Evolutionary conservation across 2,888 invertebrate species (phyloP).

Genomic region (Thumatha senex): DNA sequence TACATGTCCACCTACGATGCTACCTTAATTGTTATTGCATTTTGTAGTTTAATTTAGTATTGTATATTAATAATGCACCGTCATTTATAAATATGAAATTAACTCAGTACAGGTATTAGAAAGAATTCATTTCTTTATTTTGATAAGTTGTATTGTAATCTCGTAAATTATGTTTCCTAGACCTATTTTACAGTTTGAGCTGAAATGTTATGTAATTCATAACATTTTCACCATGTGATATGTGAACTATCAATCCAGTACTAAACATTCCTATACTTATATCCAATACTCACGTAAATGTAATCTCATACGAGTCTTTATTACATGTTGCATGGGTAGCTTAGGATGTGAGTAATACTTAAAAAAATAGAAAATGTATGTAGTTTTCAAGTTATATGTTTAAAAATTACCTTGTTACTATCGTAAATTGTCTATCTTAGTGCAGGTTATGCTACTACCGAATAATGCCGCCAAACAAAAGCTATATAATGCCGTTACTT

Average conservation of each 20-base stretch:
- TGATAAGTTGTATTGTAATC: neutral
- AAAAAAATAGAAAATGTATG: slow-evolving; percentile 29
- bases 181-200: neutral
- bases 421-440: slow-evolving; percentile 35
- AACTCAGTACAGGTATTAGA: too few species aligned
- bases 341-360: slow-evolving; percentile 23
- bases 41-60: neutral
- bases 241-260: slow-evolving; percentile 30
- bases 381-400: slow-evolving; percentile 40
- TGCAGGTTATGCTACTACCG: slow-evolving; percentile 7
- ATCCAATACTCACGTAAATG: slow-evolving; percentile 18
- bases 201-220: slow-evolving; percentile 16
- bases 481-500: too few species aligned
- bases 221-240: slow-evolving; percentile 34
- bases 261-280: slow-evolving; percentile 33
- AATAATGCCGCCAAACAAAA: neutral
- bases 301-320: slow-evolving; percentile 28
- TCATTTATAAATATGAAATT: slow-evolving; percentile 21
- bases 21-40: too few species aligned
- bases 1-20: too few species aligned
- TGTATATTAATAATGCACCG: slow-evolving; percentile 1
- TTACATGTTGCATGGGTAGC: slow-evolving; percentile 25
- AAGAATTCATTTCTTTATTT: slow-evolving; percentile 5
- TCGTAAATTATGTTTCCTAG: neutral
- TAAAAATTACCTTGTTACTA: slow-evolving; percentile 43